These are phyloP conservation scores for Chloroceryle inda DNA, from an alignment of 2,797 vertebrate genomes.

Conservation along the genomic window DNA sequence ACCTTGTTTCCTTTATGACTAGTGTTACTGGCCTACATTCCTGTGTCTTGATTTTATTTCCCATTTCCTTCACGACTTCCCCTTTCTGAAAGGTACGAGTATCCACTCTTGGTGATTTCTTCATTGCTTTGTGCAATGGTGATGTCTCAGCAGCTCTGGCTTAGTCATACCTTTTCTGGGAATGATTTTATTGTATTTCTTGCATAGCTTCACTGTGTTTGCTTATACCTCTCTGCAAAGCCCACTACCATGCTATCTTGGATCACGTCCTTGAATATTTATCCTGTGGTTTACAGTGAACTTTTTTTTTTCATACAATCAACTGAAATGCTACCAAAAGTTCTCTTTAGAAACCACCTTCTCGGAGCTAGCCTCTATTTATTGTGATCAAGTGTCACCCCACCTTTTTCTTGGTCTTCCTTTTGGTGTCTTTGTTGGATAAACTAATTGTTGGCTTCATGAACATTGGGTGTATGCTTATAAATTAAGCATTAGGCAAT, in stretches of 20 bases:
- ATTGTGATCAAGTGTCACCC: not conserved
- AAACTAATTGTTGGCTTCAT: constrained; percentile 17
- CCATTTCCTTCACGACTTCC: constrained; percentile 18
- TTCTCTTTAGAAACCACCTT: not conserved
- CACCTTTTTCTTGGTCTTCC: constrained; percentile 3
- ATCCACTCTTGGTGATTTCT: not conserved
- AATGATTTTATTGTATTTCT: not conserved
- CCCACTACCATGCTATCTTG: not conserved
- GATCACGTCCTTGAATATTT: not conserved
- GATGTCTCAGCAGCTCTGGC: not conserved
- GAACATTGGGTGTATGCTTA: not conserved
- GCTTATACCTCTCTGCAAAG: not conserved
- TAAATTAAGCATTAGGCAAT: constrained; percentile 2
- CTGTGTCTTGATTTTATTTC: not conserved
- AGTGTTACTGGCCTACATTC: not conserved
- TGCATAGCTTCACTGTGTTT: not conserved
- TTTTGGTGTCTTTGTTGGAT: not conserved
- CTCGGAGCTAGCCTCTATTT: not conserved
- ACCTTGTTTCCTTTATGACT: not conserved
- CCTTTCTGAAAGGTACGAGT: not conserved
- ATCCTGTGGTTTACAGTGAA: not conserved
- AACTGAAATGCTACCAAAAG: not conserved
- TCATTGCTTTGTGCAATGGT: constrained; percentile 19
- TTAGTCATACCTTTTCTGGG: not conserved
- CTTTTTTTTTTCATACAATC: not conserved